A percentile compares a stretch with the other conserved stretches of the same genome.
These are phyloP conservation scores for Phataginus tetradactyla DNA, from an alignment of 2,797 vertebrate species.

Conservation along the genomic window DNA sequence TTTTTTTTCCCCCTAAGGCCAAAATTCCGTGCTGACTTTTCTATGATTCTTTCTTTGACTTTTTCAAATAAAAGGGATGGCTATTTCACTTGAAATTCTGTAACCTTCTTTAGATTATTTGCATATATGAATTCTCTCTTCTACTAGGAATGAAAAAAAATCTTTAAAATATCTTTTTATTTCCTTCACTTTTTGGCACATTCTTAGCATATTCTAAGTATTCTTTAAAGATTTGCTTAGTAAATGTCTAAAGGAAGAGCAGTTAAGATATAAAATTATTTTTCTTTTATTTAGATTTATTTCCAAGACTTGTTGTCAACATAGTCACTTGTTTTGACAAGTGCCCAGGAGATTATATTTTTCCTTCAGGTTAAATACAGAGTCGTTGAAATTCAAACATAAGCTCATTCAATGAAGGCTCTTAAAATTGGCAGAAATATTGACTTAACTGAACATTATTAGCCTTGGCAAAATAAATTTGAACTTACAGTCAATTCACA, in stretches of 20 bases:
- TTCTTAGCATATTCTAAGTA: not conserved
- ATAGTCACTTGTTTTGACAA: slow-evolving; percentile 54
- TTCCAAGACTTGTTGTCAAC: not conserved
- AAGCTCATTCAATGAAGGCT: slow-evolving; percentile 20
- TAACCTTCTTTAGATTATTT: not conserved
- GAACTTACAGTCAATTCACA: slow-evolving; percentile 51
- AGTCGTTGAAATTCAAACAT: slow-evolving; percentile 53
- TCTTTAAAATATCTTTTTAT: not conserved
- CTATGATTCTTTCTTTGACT: not conserved
- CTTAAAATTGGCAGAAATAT: slow-evolving; percentile 52
- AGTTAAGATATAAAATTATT: not conserved
- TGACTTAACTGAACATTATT: slow-evolving; percentile 64
- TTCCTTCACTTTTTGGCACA: slow-evolving; percentile 5
- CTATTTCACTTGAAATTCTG: not conserved
- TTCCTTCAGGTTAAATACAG: slow-evolving; percentile 40
- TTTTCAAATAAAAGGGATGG: not conserved
- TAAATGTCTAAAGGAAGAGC: slow-evolving; percentile 15
- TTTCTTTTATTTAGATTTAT: slow-evolving; percentile 12
- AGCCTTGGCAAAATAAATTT: slow-evolving; percentile 63
- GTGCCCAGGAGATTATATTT: slow-evolving; percentile 30
- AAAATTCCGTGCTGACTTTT: not conserved
- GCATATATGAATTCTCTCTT: not conserved
- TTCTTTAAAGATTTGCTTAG: not conserved
- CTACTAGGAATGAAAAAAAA: not conserved
- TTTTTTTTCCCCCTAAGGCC: not conserved